Conservation (phyloP, 2,888 invertebrate species). For the Mythimna ferrago region DNA sequence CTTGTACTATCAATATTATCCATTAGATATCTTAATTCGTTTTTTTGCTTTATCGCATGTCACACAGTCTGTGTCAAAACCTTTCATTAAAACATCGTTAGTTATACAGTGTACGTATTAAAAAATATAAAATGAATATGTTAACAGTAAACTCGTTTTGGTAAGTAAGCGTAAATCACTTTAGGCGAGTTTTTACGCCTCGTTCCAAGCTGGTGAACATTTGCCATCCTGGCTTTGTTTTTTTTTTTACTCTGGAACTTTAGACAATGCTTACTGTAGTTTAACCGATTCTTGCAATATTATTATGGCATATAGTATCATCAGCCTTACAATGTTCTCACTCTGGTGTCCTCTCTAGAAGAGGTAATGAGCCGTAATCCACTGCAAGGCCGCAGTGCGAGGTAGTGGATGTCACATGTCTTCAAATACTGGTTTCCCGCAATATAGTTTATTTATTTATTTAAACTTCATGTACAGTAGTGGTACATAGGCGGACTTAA, state of each 20-base stretch:
- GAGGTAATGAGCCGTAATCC: too few relatives aligned
- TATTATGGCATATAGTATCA: neutral
- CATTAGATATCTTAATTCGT: conserved; percentile 12
- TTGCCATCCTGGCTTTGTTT: conserved; percentile 38
- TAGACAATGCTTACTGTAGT: conserved; percentile 34
- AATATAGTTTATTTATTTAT: neutral
- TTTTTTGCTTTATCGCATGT: conserved; percentile 23
- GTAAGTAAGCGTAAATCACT: conserved; percentile 51
- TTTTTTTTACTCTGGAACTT: conserved; percentile 34
- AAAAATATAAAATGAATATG: conserved; percentile 23
- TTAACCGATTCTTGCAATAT: conserved; percentile 2
- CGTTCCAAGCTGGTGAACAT: conserved; percentile 56
- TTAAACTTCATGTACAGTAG: too few relatives aligned
- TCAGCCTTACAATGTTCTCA: too few relatives aligned
- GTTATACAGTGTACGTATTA: conserved; percentile 5
- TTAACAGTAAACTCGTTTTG: conserved; percentile 50
- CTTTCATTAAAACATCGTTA: conserved; percentile 32
- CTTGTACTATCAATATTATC: conserved; percentile 16
- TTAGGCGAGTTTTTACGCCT: conserved; percentile 42
- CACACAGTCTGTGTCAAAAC: conserved; percentile 32
- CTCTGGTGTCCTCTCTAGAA: too few relatives aligned
- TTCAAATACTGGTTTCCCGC: neutral
- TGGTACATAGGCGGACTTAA: too few relatives aligned
- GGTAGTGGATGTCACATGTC: too few relatives aligned
- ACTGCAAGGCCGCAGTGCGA: too few relatives aligned